Percentiles rank a stretch among this genome's conserved stretches.
These are phyloP conservation scores for Tenualosa thibaudeaui DNA, from an alignment of 2,797 vertebrate genomes.

Conservation along the genomic window DNA sequence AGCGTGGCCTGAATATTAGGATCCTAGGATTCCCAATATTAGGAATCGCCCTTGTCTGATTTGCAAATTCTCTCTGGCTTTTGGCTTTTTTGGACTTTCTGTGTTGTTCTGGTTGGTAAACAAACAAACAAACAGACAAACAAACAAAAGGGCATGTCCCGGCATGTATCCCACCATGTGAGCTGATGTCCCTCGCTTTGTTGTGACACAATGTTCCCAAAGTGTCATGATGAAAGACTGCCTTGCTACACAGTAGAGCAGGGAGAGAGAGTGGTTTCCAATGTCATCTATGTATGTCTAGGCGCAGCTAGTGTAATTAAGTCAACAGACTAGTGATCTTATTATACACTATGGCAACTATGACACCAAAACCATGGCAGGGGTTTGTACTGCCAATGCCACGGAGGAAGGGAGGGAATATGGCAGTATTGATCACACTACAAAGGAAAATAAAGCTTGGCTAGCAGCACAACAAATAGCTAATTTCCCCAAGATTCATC, in stretches of 20 bases:
- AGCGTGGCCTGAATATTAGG: neutral
- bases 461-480: neutral
- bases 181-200: slow-evolving; percentile 44
- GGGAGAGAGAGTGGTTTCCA: neutral
- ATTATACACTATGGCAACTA: neutral
- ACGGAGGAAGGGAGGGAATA: neutral
- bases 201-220: slow-evolving; percentile 69
- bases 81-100: neutral
- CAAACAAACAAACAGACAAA: neutral
- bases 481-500: neutral
- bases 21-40: too few species aligned
- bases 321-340: neutral
- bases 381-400: neutral
- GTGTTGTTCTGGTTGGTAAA: neutral
- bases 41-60: neutral
- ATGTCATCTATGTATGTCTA: neutral
- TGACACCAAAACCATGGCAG: neutral
- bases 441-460: neutral
- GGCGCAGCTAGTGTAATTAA: neutral
- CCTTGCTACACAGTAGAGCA: slow-evolving; percentile 62
- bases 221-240: slow-evolving; percentile 77
- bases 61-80: neutral
- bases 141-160: neutral
- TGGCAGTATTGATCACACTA: neutral
- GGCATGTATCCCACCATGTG: neutral